phyloP scores from a whole-genome alignment of 2,888 invertebrate genomes.

The Metallyticus violacea region DNA sequence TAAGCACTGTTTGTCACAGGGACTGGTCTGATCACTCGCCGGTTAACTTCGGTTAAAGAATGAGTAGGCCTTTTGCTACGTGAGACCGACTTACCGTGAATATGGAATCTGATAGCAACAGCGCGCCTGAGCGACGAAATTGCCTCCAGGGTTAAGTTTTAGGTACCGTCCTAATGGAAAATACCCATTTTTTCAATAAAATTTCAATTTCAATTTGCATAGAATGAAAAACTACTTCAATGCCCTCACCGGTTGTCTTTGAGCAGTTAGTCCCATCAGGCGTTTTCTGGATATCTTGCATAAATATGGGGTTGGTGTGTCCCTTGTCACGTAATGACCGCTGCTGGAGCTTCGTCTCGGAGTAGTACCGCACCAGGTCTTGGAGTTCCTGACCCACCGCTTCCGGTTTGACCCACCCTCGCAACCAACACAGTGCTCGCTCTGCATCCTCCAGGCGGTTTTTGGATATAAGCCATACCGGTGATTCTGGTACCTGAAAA shows the following conservation, averaged over 20 bases:
- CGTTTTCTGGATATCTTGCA: not conserved
- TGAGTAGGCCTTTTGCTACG: no score
- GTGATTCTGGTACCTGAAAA: not conserved
- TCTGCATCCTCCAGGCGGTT: not conserved
- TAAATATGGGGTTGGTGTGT: not conserved
- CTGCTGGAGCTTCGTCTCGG: not conserved
- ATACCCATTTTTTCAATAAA: no score
- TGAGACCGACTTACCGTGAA: no score
- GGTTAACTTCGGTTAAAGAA: no score
- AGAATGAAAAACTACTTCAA: not conserved
- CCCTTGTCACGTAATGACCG: not conserved
- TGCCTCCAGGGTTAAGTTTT: no score
- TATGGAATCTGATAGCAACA: no score
- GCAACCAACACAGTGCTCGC: not conserved
- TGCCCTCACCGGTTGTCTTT: not conserved
- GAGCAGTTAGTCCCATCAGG: not conserved
- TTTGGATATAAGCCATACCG: not conserved
- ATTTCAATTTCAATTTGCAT: no score
- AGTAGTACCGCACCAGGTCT: not conserved
- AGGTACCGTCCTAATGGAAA: no score
- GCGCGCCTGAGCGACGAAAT: no score
- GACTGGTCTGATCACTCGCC: no score
- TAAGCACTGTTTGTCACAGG: no score
- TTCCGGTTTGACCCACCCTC: constrained; percentile 33
- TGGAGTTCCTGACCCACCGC: constrained; percentile 56